Conservation (phyloP, 1,140 invertebrate species). For the Drosophila willistoni region DNA sequence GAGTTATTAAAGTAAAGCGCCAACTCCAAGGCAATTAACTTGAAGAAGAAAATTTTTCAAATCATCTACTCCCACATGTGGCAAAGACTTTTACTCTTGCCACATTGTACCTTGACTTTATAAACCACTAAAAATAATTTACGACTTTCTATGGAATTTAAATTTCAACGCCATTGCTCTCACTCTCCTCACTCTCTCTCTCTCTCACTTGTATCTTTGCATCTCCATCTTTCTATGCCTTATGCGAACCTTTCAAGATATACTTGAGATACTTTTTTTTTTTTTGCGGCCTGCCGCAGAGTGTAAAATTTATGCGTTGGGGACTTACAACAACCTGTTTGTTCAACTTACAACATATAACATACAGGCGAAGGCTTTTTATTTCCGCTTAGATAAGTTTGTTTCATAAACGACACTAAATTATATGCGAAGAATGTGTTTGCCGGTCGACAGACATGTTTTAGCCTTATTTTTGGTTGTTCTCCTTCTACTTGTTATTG, state of each 20-base stretch:
- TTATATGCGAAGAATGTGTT: slow-evolving; percentile 73
- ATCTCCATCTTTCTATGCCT: slow-evolving; percentile 10
- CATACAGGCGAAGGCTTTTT: slow-evolving; percentile 50
- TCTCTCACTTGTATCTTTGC: neutral
- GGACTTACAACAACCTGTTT: slow-evolving; percentile 68
- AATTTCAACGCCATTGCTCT: slow-evolving; percentile 70
- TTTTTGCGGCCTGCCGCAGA: slow-evolving; percentile 35
- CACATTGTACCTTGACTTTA: slow-evolving; percentile 64
- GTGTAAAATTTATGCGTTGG: slow-evolving; percentile 66
- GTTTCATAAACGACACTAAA: slow-evolving; percentile 82
- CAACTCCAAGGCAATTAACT: slow-evolving; percentile 67
- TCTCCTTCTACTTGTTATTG: slow-evolving; percentile 67
- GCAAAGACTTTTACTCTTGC: slow-evolving; percentile 26
- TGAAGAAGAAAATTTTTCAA: slow-evolving; percentile 10
- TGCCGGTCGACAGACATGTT: slow-evolving; percentile 73
- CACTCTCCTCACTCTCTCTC: neutral
- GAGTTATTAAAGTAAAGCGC: slow-evolving; percentile 70
- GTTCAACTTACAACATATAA: slow-evolving; percentile 34
- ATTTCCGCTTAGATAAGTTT: slow-evolving; percentile 82
- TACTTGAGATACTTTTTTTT: slow-evolving; percentile 65
- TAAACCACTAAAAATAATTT: slow-evolving; percentile 81
- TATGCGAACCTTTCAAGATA: slow-evolving; percentile 34
- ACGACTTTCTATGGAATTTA: slow-evolving; percentile 78
- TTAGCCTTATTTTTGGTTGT: slow-evolving; percentile 7
- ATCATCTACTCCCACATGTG: slow-evolving; percentile 40